Evolutionary conservation across 2,888 invertebrate genomes (phyloP), one percentile per base, ranked within the genome.

Genomic region (Thera obeliscata): DNA sequence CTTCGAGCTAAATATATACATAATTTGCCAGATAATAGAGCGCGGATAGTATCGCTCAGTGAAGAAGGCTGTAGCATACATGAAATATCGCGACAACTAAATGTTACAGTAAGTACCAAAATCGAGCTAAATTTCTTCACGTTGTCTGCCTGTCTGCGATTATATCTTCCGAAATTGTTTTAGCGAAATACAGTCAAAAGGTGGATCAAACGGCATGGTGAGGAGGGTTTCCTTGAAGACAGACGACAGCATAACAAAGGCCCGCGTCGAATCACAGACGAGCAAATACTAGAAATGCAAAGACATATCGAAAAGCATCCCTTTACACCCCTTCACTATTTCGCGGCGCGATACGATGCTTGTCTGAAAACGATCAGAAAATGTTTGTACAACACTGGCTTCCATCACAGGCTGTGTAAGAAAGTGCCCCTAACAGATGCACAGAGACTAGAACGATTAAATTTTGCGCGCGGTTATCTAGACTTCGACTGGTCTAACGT

Each of bases 151-250:
- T n/a, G n/a, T n/a, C n/a, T n/a, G n/a, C 52, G 22, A 33, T 9
- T 52, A 33, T 33, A 52, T 7, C 5, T 52, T 33, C 22, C 7
- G 52, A 9, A 9, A 52, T 52, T 50, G 33, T 52, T 52, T 52
- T 52, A 52, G 52, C 52, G 52, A 52, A 52, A 52, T 33, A 52
- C 52, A 33, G 52, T 33, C 33, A 52, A 52, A 52, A 52, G 52
- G 3, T 52, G 52, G 52, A 52, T 52, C 52, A 52, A 52, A 52
- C 60, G 38, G 52, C 36, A 52, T 38, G 60, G 22, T 11, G 61
- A 48, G 9, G 33, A 52, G 22, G 52, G 52, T 2, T 52, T 33
- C 22, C 52, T 52, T 33, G 33, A 52, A 52, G 52, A 52, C 5
- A 52, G 33, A 33, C 33, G 52, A 9, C 52, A 52, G 4, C 52